Evolutionary conservation across 2,113 vertebrate genomes (phyloP).

Genomic region (Toxostoma redivivum): DNA sequence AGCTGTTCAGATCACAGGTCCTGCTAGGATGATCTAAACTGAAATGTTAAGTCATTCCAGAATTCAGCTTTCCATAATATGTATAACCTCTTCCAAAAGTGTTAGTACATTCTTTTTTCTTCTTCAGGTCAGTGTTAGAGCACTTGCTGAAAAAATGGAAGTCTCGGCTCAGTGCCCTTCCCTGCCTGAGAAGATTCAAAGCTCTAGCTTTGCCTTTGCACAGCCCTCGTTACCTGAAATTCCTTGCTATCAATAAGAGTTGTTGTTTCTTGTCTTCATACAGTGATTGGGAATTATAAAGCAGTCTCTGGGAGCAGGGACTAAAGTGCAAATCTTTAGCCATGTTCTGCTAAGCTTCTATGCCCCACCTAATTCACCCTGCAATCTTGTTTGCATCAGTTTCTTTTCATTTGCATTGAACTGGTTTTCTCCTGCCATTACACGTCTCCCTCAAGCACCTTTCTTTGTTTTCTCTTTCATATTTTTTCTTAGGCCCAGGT

Average conservation of each 20-base stretch:
- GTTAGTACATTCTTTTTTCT: background rate
- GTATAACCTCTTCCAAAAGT: background rate
- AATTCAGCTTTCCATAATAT: background rate
- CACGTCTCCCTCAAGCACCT: background rate
- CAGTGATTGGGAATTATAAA: background rate
- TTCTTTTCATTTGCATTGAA: background rate
- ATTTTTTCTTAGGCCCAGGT: background rate
- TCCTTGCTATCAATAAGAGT: background rate
- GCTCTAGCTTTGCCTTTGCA: background rate
- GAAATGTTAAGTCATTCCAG: background rate
- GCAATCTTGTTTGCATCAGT: background rate
- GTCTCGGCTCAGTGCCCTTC: background rate
- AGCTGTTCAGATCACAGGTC: background rate
- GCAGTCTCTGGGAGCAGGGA: background rate
- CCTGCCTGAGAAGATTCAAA: background rate
- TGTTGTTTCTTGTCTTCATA: background rate
- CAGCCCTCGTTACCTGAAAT: background rate
- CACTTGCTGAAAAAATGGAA: background rate
- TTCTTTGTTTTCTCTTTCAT: background rate
- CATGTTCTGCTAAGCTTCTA: background rate
- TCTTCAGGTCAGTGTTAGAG: background rate
- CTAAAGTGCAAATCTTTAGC: background rate
- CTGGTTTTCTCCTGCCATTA: background rate
- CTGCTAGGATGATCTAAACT: background rate
- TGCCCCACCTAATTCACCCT: background rate